Evolutionary conservation across 1,140 invertebrate genomes (phyloP).

Genomic region (Ceratina calcarata): DNA sequence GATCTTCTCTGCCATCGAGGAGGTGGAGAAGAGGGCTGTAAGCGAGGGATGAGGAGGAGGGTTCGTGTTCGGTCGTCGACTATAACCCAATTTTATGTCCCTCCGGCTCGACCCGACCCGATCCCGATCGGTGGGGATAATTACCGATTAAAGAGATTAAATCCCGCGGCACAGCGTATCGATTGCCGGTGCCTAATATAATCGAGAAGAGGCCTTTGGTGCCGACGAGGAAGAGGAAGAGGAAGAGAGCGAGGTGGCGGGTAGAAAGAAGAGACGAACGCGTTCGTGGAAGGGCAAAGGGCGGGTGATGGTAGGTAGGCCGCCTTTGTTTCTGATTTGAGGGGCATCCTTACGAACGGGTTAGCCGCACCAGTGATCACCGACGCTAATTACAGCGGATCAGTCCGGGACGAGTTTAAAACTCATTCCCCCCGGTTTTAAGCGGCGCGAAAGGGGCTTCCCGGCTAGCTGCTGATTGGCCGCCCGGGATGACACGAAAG

Average conservation of each 20-base stretch:
- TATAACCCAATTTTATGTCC: constrained; percentile 69
- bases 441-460: constrained; percentile 72
- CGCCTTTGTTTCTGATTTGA: constrained; percentile 74
- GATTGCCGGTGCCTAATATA: constrained; percentile 66
- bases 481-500: constrained; percentile 77
- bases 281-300: not conserved
- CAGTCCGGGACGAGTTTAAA: constrained; percentile 76
- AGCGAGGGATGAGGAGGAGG: constrained; percentile 1
- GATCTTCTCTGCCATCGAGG: constrained; percentile 37
- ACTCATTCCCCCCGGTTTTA: constrained; percentile 74
- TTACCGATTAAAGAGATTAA: constrained; percentile 73
- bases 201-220: constrained; percentile 58
- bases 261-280: constrained; percentile 29
- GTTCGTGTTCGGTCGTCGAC: constrained; percentile 45
- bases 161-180: constrained; percentile 68
- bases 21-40: not conserved
- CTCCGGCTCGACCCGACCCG: constrained; percentile 42
- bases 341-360: constrained; percentile 73
- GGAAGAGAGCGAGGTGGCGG: constrained; percentile 27
- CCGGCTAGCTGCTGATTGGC: constrained; percentile 71
- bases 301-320: constrained; percentile 30
- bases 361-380: constrained; percentile 78
- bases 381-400: constrained; percentile 79
- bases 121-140: constrained; percentile 61
- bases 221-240: not conserved